phyloP scores from a whole-genome alignment of 1,140 invertebrate genomes.

The Sycophila sp. region DNA sequence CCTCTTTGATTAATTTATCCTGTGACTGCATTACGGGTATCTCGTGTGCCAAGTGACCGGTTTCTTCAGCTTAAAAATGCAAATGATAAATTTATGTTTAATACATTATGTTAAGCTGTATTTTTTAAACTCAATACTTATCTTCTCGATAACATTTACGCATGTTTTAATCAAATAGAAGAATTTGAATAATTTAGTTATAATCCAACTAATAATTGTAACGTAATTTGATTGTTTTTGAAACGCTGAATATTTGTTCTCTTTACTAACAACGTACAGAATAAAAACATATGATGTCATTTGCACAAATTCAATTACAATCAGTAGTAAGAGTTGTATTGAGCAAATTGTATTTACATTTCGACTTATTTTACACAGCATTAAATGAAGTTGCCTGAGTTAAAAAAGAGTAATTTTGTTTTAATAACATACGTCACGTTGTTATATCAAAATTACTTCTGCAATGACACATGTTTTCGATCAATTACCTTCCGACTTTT shows the following conservation, averaged over 20 bases:
- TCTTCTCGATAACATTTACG: neutral
- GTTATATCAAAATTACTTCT: too few species aligned
- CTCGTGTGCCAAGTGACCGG: neutral
- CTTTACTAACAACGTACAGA: too few species aligned
- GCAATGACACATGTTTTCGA: too few species aligned
- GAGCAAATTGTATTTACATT: constrained; percentile 39
- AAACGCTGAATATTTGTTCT: too few species aligned
- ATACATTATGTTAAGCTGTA: too few species aligned
- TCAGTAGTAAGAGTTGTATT: constrained; percentile 38
- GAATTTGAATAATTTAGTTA: too few species aligned
- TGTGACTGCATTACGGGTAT: neutral
- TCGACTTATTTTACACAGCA: constrained; percentile 38
- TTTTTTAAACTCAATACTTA: neutral
- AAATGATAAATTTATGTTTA: too few species aligned
- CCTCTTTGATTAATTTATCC: neutral
- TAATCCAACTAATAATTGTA: too few species aligned
- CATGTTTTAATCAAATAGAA: neutral
- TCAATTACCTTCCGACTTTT: neutral
- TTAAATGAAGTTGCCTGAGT: constrained; percentile 48
- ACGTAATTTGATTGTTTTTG: too few species aligned
- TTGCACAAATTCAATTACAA: constrained; percentile 33
- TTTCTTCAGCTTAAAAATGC: constrained; percentile 7
- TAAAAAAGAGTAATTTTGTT: too few species aligned
- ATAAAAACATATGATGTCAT: constrained; percentile 35
- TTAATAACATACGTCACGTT: neutral